These are phyloP conservation scores for Trachelipus rathkii DNA, from an alignment of 1,140 invertebrate species.

Conservation along the genomic window DNA sequence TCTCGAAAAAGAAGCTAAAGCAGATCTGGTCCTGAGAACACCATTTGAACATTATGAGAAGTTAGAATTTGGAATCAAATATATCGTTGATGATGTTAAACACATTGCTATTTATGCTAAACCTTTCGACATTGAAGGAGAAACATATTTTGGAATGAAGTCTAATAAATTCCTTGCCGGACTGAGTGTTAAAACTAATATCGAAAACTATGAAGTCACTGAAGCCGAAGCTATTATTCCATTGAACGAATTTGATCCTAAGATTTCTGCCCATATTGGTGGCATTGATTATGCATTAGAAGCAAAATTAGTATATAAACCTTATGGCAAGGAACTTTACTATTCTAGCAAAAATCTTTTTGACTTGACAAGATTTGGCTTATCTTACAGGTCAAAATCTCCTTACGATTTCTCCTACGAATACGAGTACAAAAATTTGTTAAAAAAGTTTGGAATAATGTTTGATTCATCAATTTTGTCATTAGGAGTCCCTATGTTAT, in stretches of 20 bases:
- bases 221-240: constrained; percentile 2
- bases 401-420: neutral
- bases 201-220: neutral
- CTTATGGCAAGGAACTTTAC: neutral
- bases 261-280: neutral
- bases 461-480: neutral
- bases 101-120: neutral
- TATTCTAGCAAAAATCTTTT: neutral
- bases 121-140: neutral
- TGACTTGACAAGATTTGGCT: neutral
- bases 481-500: no score
- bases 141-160: neutral
- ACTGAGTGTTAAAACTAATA: neutral
- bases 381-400: constrained; percentile 8
- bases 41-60: neutral
- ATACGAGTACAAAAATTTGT: neutral
- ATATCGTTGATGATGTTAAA: neutral
- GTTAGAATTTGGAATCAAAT: neutral
- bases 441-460: neutral
- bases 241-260: neutral
- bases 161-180: neutral
- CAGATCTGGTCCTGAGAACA: neutral
- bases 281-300: neutral
- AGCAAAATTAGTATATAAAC: neutral
- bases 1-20: neutral